phyloP scores from a whole-genome alignment of 2,797 vertebrate species.

The Iguana delicatissima region DNA sequence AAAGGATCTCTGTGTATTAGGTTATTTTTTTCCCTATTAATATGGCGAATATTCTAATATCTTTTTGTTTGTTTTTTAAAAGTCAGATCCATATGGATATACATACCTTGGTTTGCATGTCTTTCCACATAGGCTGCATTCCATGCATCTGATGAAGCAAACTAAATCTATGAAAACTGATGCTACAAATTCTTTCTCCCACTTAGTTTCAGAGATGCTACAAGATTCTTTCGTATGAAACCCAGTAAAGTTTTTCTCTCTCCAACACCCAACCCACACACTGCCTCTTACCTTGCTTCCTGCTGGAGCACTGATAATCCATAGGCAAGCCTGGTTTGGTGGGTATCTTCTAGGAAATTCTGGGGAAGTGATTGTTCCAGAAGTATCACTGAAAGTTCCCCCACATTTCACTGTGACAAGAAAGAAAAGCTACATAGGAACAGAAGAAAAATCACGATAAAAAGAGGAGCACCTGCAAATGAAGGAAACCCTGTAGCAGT shows the following conservation, averaged over 20 bases:
- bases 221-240: no score
- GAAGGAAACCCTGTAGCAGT: slow-evolving; percentile 16
- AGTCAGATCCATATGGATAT: not conserved
- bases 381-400: slow-evolving; percentile 61
- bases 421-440: slow-evolving; percentile 8
- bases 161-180: no score
- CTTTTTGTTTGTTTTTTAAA: not conserved
- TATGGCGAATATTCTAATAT: not conserved
- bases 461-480: not conserved
- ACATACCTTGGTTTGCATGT: not conserved
- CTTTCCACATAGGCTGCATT: no score
- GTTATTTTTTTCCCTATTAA: not conserved
- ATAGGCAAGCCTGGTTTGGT: slow-evolving; percentile 67
- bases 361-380: slow-evolving; percentile 72
- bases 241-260: no score
- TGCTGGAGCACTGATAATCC: slow-evolving; percentile 72
- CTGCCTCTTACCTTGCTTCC: slow-evolving; percentile 65
- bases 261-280: no score
- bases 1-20: not conserved
- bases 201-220: no score
- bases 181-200: no score
- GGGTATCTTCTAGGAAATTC: slow-evolving; percentile 73
- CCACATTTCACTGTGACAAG: slow-evolving; percentile 74
- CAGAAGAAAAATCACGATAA: slow-evolving; percentile 13
- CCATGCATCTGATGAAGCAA: no score